Percentiles rank a stretch among this genome's conserved stretches.
Conservation (phyloP, 2,888 invertebrate species). For the Leptopilina drosophilae region DNA sequence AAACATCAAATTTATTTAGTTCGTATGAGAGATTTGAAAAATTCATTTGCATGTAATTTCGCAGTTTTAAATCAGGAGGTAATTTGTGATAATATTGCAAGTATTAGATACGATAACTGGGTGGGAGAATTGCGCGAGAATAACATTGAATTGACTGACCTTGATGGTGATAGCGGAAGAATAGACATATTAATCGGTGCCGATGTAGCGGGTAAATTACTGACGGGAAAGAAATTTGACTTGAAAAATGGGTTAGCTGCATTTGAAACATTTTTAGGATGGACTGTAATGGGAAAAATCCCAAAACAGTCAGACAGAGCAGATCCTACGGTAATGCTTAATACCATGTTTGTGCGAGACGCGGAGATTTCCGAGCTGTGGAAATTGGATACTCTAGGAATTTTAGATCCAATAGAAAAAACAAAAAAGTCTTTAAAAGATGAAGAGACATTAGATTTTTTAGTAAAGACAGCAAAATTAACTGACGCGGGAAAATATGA, state of each 20-base stretch:
- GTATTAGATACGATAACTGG: slow-evolving; percentile 46
- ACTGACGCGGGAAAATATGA: slow-evolving; percentile 61
- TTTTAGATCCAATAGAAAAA: no score
- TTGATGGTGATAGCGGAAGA: slow-evolving; percentile 12
- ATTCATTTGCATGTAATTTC: slow-evolving; percentile 53
- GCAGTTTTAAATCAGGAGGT: slow-evolving; percentile 43
- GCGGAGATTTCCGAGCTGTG: no score
- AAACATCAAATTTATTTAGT: slow-evolving; percentile 51
- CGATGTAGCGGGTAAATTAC: slow-evolving; percentile 57
- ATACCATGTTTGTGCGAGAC: slow-evolving; percentile 46
- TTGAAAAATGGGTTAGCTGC: slow-evolving; percentile 29
- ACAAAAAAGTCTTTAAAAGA: no score
- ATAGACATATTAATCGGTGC: slow-evolving; percentile 59
- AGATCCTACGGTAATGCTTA: slow-evolving; percentile 33
- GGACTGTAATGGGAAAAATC: slow-evolving; percentile 39
- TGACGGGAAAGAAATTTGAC: slow-evolving; percentile 52
- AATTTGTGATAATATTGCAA: slow-evolving; percentile 49
- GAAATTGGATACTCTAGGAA: no score
- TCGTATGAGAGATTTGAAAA: slow-evolving; percentile 48
- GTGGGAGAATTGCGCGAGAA: slow-evolving; percentile 42
- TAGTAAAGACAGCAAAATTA: slow-evolving; percentile 56
- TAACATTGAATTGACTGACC: slow-evolving; percentile 46
- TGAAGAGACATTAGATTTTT: slow-evolving; percentile 49
- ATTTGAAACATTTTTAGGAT: slow-evolving; percentile 34
- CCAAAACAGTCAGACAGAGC: background rate